Percentiles rank a stretch among this genome's conserved stretches.
phyloP scores from a whole-genome alignment of 92 coral and sea anemone species.

The Plumapathes pennacea region DNA sequence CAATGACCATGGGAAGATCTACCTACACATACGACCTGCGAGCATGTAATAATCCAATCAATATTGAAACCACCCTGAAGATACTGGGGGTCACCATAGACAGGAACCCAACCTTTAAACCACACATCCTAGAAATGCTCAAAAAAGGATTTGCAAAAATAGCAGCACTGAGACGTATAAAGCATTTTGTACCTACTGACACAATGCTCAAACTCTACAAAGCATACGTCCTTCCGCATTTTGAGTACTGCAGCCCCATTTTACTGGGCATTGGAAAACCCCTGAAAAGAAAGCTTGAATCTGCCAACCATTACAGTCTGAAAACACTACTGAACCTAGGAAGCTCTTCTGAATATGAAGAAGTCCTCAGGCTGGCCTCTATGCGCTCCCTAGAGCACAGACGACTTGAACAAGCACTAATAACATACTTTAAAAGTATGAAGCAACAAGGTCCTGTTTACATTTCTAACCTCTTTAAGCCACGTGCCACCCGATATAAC shows the following conservation, averaged over 20 bases:
- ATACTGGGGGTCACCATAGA: conserved; percentile 25
- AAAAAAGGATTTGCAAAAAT: conserved; percentile 22
- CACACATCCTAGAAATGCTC: neutral
- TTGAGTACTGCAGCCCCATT: conserved; percentile 30
- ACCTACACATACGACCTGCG: neutral
- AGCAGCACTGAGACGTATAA: conserved; percentile 15
- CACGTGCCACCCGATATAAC: conserved; percentile 9
- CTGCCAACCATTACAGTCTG: conserved; percentile 5
- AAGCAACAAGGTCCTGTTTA: conserved; percentile 14
- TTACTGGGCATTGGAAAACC: conserved; percentile 11
- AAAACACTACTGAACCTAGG: conserved; percentile 16
- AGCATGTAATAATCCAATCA: neutral
- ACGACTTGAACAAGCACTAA: conserved; percentile 12
- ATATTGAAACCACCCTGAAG: conserved; percentile 12
- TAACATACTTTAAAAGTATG: conserved; percentile 18
- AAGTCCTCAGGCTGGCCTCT: conserved; percentile 2
- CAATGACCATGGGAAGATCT: conserved; percentile 9
- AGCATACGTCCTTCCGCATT: conserved; percentile 12
- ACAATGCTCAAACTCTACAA: conserved; percentile 13
- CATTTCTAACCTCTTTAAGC: conserved; percentile 16
- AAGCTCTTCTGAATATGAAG: neutral
- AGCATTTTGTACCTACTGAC: conserved; percentile 7
- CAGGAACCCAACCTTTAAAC: conserved; percentile 5
- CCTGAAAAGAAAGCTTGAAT: conserved; percentile 13
- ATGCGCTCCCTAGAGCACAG: conserved; percentile 7